Percentiles rank a stretch among this genome's conserved stretches.
These are phyloP conservation scores for Mergus octosetaceus DNA, from an alignment of 2,797 vertebrate genomes.

Conservation along the genomic window DNA sequence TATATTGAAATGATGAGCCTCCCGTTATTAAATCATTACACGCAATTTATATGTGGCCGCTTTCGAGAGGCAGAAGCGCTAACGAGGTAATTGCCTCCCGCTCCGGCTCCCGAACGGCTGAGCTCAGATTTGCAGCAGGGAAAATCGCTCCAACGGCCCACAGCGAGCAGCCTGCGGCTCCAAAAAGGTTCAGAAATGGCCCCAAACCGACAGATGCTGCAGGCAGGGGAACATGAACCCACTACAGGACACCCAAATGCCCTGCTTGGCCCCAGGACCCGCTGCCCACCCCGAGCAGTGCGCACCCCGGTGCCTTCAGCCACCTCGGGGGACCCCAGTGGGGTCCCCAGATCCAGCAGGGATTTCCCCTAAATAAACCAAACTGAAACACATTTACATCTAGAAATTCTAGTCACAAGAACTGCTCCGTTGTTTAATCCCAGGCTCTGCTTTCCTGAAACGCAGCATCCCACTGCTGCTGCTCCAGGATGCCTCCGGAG, in stretches of 20 bases:
- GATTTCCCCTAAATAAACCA: neutral
- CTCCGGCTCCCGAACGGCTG: neutral
- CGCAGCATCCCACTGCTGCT: neutral
- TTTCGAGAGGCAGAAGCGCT: neutral
- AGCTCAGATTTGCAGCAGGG: neutral
- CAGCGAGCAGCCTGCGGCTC: fast-evolving
- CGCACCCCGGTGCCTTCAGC: fast-evolving
- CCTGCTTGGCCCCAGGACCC: too few species aligned
- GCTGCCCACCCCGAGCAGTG: neutral
- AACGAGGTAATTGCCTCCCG: conserved; percentile 10
- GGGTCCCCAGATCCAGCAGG: too few species aligned
- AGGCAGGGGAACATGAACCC: neutral
- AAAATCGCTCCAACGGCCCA: neutral
- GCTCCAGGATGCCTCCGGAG: neutral
- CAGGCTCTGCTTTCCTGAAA: neutral
- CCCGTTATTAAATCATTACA: neutral
- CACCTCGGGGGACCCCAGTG: neutral
- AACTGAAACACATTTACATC: neutral
- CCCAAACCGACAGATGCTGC: fast-evolving
- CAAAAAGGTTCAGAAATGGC: neutral
- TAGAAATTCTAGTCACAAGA: neutral
- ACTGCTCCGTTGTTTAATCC: neutral
- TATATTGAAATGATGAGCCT: neutral
- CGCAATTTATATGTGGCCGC: neutral
- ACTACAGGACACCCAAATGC: neutral